Conservation (phyloP, 2,888 invertebrate species). For the Drosophila anomalata region DNA sequence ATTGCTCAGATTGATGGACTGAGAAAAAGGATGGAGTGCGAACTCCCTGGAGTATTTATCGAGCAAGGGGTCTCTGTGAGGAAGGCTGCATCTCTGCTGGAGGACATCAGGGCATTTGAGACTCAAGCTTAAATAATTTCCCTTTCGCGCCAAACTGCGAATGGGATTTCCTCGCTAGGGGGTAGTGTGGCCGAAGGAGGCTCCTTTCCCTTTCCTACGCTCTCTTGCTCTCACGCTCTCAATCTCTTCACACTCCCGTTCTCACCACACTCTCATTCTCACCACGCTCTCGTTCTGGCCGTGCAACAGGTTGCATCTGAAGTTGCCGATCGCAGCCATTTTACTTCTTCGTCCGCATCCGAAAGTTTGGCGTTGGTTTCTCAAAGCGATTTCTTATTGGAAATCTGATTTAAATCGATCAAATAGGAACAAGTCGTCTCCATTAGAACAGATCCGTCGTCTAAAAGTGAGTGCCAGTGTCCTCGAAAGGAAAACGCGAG, state of each 20-base stretch:
- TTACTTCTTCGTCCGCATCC: neutral
- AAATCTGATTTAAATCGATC: too few relatives aligned
- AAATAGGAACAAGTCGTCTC: too few relatives aligned
- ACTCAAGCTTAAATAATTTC: neutral
- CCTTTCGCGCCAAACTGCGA: neutral
- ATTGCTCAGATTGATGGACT: slow-evolving; percentile 32
- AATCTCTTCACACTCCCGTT: neutral
- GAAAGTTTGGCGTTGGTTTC: too few relatives aligned
- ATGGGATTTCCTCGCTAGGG: neutral
- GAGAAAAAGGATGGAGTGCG: neutral
- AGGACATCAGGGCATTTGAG: neutral
- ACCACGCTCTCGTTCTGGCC: neutral
- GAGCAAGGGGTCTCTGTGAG: neutral
- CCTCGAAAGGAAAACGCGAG: too few relatives aligned
- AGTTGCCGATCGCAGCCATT: neutral
- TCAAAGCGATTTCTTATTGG: too few relatives aligned
- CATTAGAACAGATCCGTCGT: too few relatives aligned
- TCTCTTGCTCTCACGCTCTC: neutral
- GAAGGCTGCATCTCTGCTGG: neutral
- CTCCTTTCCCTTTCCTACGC: neutral
- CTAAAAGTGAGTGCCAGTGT: too few relatives aligned
- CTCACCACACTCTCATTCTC: neutral
- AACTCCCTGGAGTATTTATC: neutral
- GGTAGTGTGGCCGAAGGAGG: neutral
- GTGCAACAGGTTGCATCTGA: too few relatives aligned